A percentile compares a stretch with the other conserved stretches of the same genome.
Evolutionary conservation across 2,888 invertebrate genomes (phyloP).

Genomic region (Silvanus unidentatus): DNA sequence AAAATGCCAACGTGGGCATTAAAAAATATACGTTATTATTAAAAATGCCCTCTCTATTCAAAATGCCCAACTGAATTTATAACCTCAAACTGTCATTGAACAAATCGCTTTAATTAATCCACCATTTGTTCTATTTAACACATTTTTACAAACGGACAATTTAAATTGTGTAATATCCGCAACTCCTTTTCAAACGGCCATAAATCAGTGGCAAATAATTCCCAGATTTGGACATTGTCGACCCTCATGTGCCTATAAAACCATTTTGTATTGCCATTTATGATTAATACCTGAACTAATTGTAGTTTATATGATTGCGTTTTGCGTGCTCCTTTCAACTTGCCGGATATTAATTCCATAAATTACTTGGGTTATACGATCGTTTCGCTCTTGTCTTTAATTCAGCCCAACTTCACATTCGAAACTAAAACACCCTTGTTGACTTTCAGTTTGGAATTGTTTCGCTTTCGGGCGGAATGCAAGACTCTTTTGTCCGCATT

Average conservation of each 20-base stretch:
- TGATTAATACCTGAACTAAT: constrained; percentile 28
- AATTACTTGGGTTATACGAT: constrained; percentile 25
- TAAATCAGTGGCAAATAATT: not conserved
- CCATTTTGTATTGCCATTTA: constrained; percentile 7
- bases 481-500: too few species aligned
- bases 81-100: too few species aligned
- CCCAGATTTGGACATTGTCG: constrained; percentile 1
- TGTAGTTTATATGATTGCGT: constrained; percentile 9
- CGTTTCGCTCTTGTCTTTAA: constrained; percentile 1
- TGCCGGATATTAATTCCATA: constrained; percentile 41
- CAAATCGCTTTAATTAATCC: too few species aligned
- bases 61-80: too few species aligned
- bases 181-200: not conserved
- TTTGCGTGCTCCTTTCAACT: constrained; percentile 25
- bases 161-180: not conserved
- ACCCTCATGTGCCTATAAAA: not conserved
- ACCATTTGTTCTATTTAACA: too few species aligned
- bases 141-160: too few species aligned
- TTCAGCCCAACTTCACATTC: not conserved
- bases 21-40: too few species aligned
- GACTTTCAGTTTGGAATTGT: constrained; percentile 2
- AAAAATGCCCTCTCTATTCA: too few species aligned
- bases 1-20: too few species aligned
- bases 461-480: not conserved
- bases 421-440: not conserved